Percentiles rank a stretch among this genome's conserved stretches.
Conservation (phyloP, 2,888 invertebrate species). For the Bibio marci region DNA sequence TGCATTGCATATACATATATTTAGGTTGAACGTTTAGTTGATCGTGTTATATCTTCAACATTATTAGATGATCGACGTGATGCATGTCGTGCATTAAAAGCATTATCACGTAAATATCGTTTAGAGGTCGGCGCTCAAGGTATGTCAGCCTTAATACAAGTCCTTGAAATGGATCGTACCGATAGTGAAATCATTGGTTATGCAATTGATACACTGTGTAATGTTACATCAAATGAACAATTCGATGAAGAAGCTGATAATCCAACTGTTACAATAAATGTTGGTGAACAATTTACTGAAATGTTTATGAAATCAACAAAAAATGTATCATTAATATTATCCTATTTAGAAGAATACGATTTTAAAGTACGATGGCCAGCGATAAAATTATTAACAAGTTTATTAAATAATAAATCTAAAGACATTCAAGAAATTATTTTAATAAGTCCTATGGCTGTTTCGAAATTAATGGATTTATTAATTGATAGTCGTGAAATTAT, state of each 20-base stretch:
- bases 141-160: constrained; percentile 61
- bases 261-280: constrained; percentile 44
- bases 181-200: constrained; percentile 87
- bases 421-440: constrained; percentile 77
- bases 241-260: constrained; percentile 69
- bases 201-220: constrained; percentile 80
- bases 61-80: constrained; percentile 88
- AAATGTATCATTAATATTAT: constrained; percentile 64
- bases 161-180: constrained; percentile 72
- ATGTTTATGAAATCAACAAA: constrained; percentile 86
- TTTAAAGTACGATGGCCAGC: constrained; percentile 84
- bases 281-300: constrained; percentile 90
- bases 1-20: constrained; percentile 6
- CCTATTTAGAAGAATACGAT: constrained; percentile 85
- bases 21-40: constrained; percentile 82
- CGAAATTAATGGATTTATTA: constrained; percentile 91
- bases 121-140: constrained; percentile 92
- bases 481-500: constrained; percentile 89
- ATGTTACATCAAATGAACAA: constrained; percentile 65
- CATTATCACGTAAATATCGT: constrained; percentile 76
- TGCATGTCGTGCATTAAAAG: constrained; percentile 89
- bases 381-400: constrained; percentile 72
- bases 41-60: constrained; percentile 82
- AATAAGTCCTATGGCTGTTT: constrained; percentile 91
- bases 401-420: constrained; percentile 70